Evolutionary conservation across 2,888 invertebrate species (phyloP), one percentile per base, ranked within the genome.

Genomic region (Copidosoma aretas): DNA sequence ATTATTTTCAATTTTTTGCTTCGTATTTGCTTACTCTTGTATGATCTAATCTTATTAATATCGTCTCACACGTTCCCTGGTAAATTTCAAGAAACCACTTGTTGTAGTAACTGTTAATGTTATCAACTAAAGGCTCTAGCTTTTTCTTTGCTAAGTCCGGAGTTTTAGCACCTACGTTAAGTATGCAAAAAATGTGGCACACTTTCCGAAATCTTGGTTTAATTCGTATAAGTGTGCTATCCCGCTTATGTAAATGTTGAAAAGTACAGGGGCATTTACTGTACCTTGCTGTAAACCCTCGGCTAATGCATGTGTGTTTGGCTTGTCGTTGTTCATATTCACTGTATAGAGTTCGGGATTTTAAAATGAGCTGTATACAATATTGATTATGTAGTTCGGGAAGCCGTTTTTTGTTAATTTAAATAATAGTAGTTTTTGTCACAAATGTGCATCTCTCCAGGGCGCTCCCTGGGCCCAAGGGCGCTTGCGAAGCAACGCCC

Each of bases 231-330:
- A 2, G 0, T 64, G 65, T 4, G 72, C 61, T 1, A 75, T 10
- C 12, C 72, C 73, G 17, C 70, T 61, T 1, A 64, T 73, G 52
- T 22, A 72, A 17, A 75, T 74, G 22, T 71, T 73, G 15, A 75
- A 75, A 0, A 75, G 49, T 2, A 70, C 59, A 0, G 73, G 51
- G 4, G 58, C 43, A n/a, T 19, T n/a, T n/a, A 32, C 8, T 24
- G 60, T 61, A 49, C 60, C 60, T 19, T 72, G 72, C n/a, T 72
- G 71, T 15, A 71, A 25, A 0, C 71, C 72, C 52, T 22, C 22
- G 32, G 14, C 8, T 61, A 1, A 67, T 64, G 0, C 19, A n/a
- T 10, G 14, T 19, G 10, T 60, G 61, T 5, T 67, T 64, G 19
- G 70, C 12, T 70, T 22, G 57, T 60, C 67, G 65, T 69, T 62